phyloP scores from a whole-genome alignment of 2,797 vertebrate genomes.

The Propithecus perrieri region DNA sequence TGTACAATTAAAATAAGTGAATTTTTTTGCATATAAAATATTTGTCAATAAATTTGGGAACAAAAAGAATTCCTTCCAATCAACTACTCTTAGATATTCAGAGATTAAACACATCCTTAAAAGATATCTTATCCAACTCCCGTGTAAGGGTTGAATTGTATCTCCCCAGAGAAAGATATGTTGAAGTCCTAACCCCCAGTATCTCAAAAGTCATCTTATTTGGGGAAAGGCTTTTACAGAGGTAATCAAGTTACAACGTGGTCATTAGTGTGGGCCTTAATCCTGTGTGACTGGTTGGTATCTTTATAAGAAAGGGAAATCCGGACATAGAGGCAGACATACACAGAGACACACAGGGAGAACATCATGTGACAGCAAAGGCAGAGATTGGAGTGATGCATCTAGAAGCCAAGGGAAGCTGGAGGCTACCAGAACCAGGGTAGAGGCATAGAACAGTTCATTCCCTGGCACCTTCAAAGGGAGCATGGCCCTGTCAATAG shows the following conservation, averaged over 20 bases:
- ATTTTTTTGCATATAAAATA: not conserved
- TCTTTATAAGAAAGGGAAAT: not conserved
- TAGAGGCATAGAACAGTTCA: not conserved
- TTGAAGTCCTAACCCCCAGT: not conserved
- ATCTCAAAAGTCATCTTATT: not conserved
- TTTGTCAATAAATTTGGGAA: not conserved
- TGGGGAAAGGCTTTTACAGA: not conserved
- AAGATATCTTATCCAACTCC: not conserved
- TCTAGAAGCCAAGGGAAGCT: not conserved
- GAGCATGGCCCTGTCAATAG: not conserved
- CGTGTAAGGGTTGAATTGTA: not conserved
- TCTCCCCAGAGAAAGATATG: not conserved
- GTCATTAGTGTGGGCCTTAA: not conserved
- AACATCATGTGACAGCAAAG: not conserved
- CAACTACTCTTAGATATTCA: not conserved
- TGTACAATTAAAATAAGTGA: not conserved
- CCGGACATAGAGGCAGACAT: not conserved
- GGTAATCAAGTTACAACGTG: not conserved
- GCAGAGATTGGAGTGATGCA: not conserved
- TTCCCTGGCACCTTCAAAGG: not conserved
- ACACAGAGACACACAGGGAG: not conserved
- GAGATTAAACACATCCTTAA: not conserved
- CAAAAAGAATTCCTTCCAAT: not conserved
- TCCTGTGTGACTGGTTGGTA: not conserved
- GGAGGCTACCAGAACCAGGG: not conserved